Evolutionary conservation across 1,140 invertebrate genomes (phyloP).

Genomic region (Zophobas atratus): DNA sequence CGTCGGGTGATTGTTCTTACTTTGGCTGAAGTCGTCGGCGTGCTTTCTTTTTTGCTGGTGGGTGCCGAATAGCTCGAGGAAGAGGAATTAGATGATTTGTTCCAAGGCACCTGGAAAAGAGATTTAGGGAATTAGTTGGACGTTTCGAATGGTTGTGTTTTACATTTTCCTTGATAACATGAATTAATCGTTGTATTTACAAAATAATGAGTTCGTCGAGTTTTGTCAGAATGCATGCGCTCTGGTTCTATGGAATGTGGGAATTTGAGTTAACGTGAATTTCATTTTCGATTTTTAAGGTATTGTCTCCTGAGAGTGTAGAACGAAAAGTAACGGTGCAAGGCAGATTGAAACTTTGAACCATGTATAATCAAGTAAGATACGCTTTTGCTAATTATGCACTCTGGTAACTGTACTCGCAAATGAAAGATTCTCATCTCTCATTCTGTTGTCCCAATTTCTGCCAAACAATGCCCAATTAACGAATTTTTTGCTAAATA

Average conservation of each 20-base stretch:
- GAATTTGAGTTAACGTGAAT: too few species aligned
- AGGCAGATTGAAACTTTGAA: neutral
- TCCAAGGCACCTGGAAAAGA: conserved; percentile 46
- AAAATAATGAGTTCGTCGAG: too few species aligned
- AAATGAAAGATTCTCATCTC: neutral
- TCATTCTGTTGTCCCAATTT: neutral
- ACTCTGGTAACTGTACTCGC: neutral
- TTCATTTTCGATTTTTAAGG: too few species aligned
- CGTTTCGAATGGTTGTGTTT: too few species aligned
- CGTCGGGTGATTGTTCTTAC: conserved; percentile 29
- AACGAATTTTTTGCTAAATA: neutral
- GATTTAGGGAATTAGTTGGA: neutral
- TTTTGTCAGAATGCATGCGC: too few species aligned
- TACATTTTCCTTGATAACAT: too few species aligned
- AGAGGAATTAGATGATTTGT: conserved; percentile 38
- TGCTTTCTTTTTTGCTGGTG: conserved; percentile 29
- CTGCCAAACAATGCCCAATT: conserved; percentile 16
- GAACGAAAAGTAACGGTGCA: neutral
- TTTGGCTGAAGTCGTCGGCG: conserved; percentile 4
- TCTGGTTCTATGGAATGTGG: too few species aligned
- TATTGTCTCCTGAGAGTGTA: too few species aligned
- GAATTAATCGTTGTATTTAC: too few species aligned
- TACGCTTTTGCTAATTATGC: neutral
- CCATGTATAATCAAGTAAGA: too few species aligned
- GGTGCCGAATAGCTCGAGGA: conserved; percentile 40